These are phyloP conservation scores for Sylvilagus floridanus DNA, from an alignment of 2,797 vertebrate genomes.

Conservation along the genomic window DNA sequence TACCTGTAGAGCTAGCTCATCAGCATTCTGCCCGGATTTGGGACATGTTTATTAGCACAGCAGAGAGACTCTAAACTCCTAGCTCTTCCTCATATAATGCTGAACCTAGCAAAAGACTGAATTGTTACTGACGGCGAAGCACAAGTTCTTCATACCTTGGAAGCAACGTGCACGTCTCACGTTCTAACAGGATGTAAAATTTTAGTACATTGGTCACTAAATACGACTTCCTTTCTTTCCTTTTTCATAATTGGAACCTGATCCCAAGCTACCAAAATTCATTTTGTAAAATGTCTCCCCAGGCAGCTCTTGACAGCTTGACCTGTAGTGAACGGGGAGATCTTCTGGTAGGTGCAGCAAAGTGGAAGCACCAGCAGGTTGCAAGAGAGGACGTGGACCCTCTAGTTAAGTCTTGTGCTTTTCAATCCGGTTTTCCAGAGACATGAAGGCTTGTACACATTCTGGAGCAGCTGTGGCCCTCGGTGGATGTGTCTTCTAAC, in stretches of 20 bases:
- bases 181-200: conserved; percentile 53
- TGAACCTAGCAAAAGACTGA: neutral
- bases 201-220: conserved; percentile 41
- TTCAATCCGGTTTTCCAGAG: neutral
- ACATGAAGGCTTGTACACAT: neutral
- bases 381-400: neutral
- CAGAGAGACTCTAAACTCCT: conserved; percentile 17
- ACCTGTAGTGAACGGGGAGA: conserved; percentile 8
- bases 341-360: conserved; percentile 64
- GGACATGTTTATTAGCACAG: neutral
- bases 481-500: neutral
- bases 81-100: conserved; percentile 6
- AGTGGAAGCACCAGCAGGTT: conserved; percentile 6
- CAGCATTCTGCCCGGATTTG: neutral
- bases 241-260: conserved; percentile 50
- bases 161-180: conserved; percentile 18
- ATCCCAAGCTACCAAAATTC: conserved; percentile 74
- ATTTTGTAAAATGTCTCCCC: conserved; percentile 58
- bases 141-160: neutral
- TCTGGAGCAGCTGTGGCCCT: neutral
- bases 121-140: neutral
- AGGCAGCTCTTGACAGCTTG: conserved; percentile 50
- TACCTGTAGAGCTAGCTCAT: neutral
- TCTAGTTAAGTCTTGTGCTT: neutral
- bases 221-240: conserved; percentile 31